Conservation (phyloP, 2,888 invertebrate species). For the Parthenolecanium corni region DNA sequence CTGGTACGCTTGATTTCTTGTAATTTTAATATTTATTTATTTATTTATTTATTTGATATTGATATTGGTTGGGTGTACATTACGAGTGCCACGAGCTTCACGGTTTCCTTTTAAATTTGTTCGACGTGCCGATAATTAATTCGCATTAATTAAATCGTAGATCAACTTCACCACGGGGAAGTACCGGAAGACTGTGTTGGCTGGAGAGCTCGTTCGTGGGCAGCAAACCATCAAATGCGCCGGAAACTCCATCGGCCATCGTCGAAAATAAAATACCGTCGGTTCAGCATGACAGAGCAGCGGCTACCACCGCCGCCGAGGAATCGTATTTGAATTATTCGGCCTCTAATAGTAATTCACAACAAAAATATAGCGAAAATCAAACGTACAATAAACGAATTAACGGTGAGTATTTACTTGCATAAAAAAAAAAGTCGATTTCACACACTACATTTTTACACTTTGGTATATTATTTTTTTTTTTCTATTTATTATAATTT, state of each 20-base stretch:
- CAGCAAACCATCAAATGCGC: conserved; percentile 56
- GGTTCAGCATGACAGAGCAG: neutral
- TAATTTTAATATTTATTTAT: no score
- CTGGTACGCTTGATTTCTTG: no score
- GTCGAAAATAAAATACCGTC: neutral
- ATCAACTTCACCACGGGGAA: conserved; percentile 43
- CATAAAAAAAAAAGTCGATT: conserved; percentile 2
- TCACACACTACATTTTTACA: conserved; percentile 17
- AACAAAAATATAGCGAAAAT: conserved; percentile 22
- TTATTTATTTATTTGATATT: no score
- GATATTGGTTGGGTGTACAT: no score
- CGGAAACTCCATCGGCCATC: conserved; percentile 22
- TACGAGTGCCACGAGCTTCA: no score
- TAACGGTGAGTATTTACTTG: conserved; percentile 28
- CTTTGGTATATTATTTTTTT: conserved; percentile 1
- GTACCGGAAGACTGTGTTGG: conserved; percentile 65
- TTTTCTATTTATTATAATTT: neutral
- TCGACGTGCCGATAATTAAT: no score
- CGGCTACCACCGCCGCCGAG: conserved; percentile 5
- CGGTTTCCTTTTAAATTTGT: no score
- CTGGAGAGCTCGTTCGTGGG: conserved; percentile 85
- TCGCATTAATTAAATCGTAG: no score
- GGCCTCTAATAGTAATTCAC: neutral
- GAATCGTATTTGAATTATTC: conserved; percentile 16
- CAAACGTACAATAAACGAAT: conserved; percentile 20